phyloP scores from a whole-genome alignment of 2,797 vertebrate genomes.

The Thripadectes ignobilis region DNA sequence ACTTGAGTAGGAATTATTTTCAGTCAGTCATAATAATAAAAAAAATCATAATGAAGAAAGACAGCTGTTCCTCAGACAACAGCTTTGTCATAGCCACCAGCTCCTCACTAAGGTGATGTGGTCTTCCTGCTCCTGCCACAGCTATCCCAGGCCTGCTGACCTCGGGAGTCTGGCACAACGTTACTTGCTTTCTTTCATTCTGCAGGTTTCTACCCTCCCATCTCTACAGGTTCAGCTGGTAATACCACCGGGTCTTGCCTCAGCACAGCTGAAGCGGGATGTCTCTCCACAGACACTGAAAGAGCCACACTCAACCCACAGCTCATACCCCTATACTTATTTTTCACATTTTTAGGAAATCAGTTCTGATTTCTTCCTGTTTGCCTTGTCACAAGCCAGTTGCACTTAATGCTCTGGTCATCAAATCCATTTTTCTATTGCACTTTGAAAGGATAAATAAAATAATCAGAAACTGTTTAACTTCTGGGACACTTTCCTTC shows the following conservation, averaged over 20 bases:
- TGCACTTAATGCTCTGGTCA: neutral
- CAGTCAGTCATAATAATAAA: accelerated
- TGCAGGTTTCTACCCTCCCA: neutral
- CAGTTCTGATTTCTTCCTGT: neutral
- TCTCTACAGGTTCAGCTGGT: neutral
- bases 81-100: neutral
- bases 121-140: accelerated
- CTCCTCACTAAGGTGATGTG: neutral
- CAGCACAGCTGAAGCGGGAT: neutral
- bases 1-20: neutral
- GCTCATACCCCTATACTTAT: accelerated
- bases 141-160: neutral
- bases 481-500: neutral
- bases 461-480: neutral
- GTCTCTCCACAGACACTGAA: neutral
- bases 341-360: neutral
- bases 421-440: neutral
- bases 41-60: neutral
- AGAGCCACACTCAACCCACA: neutral
- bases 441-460: neutral
- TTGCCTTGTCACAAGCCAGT: neutral
- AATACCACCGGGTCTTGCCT: neutral
- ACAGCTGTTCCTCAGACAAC: neutral
- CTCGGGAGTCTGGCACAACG: neutral
- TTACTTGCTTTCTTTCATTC: neutral